Conservation (phyloP, 2,113 vertebrate species). For the Malaclemys terrapin region DNA sequence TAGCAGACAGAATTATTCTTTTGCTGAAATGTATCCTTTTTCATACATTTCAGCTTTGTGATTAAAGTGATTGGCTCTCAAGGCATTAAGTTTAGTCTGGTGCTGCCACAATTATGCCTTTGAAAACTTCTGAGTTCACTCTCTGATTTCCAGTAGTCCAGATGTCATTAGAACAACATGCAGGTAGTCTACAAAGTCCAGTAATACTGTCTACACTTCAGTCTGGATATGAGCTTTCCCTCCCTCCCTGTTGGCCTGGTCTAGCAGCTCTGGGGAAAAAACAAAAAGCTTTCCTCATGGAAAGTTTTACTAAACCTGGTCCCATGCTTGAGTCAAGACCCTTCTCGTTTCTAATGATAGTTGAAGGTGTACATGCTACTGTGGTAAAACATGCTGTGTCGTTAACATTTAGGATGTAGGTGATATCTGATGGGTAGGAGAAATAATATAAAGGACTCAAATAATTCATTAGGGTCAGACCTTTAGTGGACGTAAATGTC, state of each 20-base stretch:
- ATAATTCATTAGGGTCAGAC: constrained; percentile 2
- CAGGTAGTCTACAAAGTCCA: constrained; percentile 76
- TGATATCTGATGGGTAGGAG: constrained; percentile 60
- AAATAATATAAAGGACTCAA: constrained; percentile 27
- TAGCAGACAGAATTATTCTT: constrained; percentile 79
- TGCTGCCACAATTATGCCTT: constrained; percentile 71
- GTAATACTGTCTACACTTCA: constrained; percentile 68
- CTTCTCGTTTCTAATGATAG: constrained; percentile 87
- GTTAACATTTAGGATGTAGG: constrained; percentile 78
- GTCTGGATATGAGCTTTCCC: constrained; percentile 49
- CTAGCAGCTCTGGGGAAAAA: constrained; percentile 71
- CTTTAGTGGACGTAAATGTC: constrained; percentile 28
- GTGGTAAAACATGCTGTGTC: constrained; percentile 86
- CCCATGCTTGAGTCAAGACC: constrained; percentile 81
- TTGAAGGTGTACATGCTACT: constrained; percentile 84
- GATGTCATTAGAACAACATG: constrained; percentile 77
- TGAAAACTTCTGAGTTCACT: constrained; percentile 61
- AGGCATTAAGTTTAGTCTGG: constrained; percentile 76
- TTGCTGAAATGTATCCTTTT: constrained; percentile 75
- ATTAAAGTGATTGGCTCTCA: constrained; percentile 66
- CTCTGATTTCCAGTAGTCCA: constrained; percentile 76
- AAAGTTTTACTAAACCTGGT: constrained; percentile 93
- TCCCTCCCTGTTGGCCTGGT: constrained; percentile 59
- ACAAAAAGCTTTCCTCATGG: constrained; percentile 91
- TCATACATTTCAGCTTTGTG: constrained; percentile 61